Base-by-base conservation (phyloP, 2,888 invertebrate genomes). In the Drosophila mayaguana region DNA sequence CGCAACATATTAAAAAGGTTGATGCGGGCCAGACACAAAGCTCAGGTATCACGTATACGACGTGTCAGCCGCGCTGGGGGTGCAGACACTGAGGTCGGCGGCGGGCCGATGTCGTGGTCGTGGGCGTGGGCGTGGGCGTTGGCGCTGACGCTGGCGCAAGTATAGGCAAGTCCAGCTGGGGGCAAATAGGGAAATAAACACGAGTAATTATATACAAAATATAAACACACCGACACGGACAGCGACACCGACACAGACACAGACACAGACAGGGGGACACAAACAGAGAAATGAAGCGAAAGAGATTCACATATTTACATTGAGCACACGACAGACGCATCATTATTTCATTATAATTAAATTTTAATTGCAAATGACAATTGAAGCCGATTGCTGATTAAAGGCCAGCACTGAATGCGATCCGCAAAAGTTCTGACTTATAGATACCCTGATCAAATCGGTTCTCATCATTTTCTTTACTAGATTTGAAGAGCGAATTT, bases 321-420 rank as follows among this genome's bases (percentile, higher is more conserved):
- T 63, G 69, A 45, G 54, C 48, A 62, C 63, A 63, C 72, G 67
- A 63, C 65, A 63, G 43, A 43, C 20, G 20, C 67, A 72, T 66
- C 45, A 76, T 73, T 80, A 80, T 77, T 81, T 78, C 61, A 73
- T 71, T 60, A 67, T 68, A 80, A 74, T 74, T 72, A 57, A 55
- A 70, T 60, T 81, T 81, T 78, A 73, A 81, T 75, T 84, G 76
- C 55, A 50, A 66, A 60, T 66, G 62, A 57, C 55, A 32, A 32
- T 32, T 32, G 32, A 32, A 74, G 22, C 50, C 42, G 43, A 51
- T 50, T 46, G 64, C 54, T 71, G 62, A 70, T 76, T 64, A 65
- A 63, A 57, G 43, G 45, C 48, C 55, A 42, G 25, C 28, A 45
- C 16, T 25, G 11, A 48, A 48, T 20, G 20, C 25, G 9, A n/a